Conservation (phyloP, 2,888 invertebrate genomes). For the Gymnosoma rotundatum region DNA sequence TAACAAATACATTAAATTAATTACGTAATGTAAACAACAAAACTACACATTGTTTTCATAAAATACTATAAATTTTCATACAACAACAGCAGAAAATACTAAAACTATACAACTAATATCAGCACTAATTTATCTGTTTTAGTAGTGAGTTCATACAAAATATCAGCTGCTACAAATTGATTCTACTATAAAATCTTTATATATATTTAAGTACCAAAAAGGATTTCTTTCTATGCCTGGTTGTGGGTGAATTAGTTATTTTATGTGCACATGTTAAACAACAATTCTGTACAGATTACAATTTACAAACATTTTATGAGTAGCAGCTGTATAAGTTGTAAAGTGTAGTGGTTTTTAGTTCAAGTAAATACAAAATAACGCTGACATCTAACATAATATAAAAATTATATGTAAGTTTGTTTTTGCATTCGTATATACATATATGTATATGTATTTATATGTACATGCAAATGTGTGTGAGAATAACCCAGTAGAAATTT, state of each 20-base stretch:
- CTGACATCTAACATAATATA: constrained; percentile 52
- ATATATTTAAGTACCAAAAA: background rate
- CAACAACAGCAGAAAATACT: constrained; percentile 22
- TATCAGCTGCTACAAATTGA: constrained; percentile 18
- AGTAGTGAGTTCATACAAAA: constrained; percentile 9
- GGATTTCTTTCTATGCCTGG: constrained; percentile 18
- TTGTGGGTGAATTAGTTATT: constrained; percentile 41
- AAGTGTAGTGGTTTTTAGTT: constrained; percentile 41
- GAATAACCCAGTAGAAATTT: background rate
- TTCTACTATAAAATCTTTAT: no score
- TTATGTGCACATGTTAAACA: constrained; percentile 1
- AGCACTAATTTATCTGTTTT: constrained; percentile 50
- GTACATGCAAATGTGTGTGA: background rate
- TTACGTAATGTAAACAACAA: constrained; percentile 68
- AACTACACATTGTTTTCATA: constrained; percentile 59
- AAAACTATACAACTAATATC: constrained; percentile 40
- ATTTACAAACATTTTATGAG: constrained; percentile 4
- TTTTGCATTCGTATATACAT: background rate
- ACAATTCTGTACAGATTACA: constrained; percentile 24
- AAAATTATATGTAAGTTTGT: constrained; percentile 9
- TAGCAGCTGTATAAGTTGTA: constrained; percentile 41
- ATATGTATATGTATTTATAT: background rate
- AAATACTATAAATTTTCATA: constrained; percentile 57
- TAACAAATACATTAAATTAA: constrained; percentile 70
- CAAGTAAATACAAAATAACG: constrained; percentile 50